These are phyloP conservation scores for Archips xylosteana DNA, from an alignment of 2,888 invertebrate genomes.

Conservation along the genomic window DNA sequence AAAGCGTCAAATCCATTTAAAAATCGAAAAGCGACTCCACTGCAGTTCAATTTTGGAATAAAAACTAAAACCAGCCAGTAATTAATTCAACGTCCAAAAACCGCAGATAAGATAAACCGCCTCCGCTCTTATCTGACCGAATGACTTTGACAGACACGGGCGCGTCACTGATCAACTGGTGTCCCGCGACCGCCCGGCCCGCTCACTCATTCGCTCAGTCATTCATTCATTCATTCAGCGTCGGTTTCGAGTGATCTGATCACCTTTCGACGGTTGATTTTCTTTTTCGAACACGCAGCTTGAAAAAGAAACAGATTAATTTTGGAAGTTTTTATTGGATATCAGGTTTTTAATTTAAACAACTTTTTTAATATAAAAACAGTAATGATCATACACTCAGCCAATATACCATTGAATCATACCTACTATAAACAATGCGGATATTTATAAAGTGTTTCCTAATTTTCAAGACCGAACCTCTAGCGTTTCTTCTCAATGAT, in stretches of 20 bases:
- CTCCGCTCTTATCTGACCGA: conserved; percentile 60
- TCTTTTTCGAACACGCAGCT: conserved; percentile 56
- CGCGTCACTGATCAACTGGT: conserved; percentile 84
- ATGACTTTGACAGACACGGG: conserved; percentile 77
- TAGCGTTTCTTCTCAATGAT: no score
- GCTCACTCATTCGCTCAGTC: conserved; percentile 64
- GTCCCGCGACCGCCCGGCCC: conserved; percentile 64
- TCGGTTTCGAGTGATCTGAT: conserved; percentile 81
- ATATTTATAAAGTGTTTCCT: no score
- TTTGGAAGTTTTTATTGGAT: conserved; percentile 37
- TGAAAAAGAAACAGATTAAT: conserved; percentile 57
- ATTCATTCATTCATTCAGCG: conserved; percentile 71
- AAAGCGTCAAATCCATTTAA: conserved; percentile 1
- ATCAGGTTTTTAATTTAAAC: not conserved
- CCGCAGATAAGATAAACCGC: conserved; percentile 47
- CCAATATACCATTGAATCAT: no score
- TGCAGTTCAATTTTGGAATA: conserved; percentile 39
- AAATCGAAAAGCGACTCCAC: conserved; percentile 15
- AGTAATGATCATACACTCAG: no score
- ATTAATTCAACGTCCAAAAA: conserved; percentile 42
- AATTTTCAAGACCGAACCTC: no score
- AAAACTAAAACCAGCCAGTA: conserved; percentile 42
- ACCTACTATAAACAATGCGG: no score
- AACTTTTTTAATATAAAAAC: no score
- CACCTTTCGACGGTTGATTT: conserved; percentile 67